Percentiles rank a stretch among this genome's conserved stretches.
These are phyloP conservation scores for Xiphorhynchus elegans DNA, from an alignment of 2,113 vertebrate genomes.

Conservation along the genomic window DNA sequence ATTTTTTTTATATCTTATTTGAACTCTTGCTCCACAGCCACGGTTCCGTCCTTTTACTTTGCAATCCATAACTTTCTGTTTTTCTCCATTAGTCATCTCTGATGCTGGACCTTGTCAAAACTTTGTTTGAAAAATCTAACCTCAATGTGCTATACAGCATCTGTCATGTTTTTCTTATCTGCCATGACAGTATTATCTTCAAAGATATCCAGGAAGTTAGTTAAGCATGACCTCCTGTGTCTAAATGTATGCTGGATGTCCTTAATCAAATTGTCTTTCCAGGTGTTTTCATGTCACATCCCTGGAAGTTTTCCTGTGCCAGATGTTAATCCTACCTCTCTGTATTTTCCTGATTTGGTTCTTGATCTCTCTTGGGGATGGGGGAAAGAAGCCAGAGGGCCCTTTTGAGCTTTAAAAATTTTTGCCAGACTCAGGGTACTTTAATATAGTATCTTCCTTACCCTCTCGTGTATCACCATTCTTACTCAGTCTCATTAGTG, in stretches of 20 bases:
- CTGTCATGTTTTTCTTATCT: constrained; percentile 55
- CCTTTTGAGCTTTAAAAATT: background rate
- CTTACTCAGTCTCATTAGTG: background rate
- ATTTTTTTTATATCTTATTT: background rate
- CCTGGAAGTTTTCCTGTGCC: constrained; percentile 27
- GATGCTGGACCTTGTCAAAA: background rate
- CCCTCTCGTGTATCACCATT: background rate
- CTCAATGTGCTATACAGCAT: background rate
- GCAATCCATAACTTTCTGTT: constrained; percentile 8
- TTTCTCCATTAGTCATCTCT: constrained; percentile 9
- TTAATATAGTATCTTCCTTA: background rate
- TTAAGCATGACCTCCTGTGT: constrained; percentile 62
- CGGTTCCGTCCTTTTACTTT: background rate
- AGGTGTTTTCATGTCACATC: constrained; percentile 48
- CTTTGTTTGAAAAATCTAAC: constrained; percentile 40
- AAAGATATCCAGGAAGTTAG: constrained; percentile 58
- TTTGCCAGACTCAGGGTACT: background rate
- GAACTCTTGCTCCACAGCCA: background rate
- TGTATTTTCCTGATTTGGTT: constrained; percentile 38
- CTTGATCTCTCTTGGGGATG: background rate
- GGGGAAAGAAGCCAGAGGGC: background rate
- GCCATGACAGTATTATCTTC: constrained; percentile 28
- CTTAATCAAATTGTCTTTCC: constrained; percentile 60
- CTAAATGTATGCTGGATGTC: constrained; percentile 13
- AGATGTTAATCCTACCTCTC: constrained; percentile 38